A percentile compares a stretch with the other conserved stretches of the same genome.
Evolutionary conservation across 1,140 invertebrate genomes (phyloP).

Genomic region (Eriocheir sinensis): DNA sequence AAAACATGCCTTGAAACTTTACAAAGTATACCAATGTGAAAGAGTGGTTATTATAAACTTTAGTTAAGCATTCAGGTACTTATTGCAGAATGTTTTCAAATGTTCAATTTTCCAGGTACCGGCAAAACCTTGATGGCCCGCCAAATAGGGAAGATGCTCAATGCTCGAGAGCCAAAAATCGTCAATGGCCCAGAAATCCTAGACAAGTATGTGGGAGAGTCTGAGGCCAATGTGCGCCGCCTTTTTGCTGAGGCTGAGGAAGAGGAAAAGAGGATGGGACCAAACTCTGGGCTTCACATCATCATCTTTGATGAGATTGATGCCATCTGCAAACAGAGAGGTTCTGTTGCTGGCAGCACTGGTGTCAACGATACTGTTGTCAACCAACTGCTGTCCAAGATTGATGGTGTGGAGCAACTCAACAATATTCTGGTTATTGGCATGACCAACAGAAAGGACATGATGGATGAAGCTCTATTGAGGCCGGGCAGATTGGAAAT

Average conservation of each 20-base stretch:
- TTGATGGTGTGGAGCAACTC: slow-evolving; percentile 99
- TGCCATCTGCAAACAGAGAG: slow-evolving; percentile 99
- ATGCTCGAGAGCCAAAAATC: slow-evolving; percentile 99
- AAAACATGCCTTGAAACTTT: too few relatives aligned
- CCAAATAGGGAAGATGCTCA: slow-evolving; percentile 99
- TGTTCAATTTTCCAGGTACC: slow-evolving; percentile 99
- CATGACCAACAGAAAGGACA: slow-evolving; percentile 95
- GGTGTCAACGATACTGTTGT: slow-evolving; percentile 99
- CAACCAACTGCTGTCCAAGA: slow-evolving; percentile 98
- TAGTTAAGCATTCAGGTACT: too few relatives aligned
- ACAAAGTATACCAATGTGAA: too few relatives aligned
- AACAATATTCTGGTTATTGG: slow-evolving; percentile 99
- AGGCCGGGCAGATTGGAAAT: slow-evolving; percentile 98
- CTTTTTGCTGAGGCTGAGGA: slow-evolving; percentile 99
- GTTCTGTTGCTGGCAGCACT: slow-evolving; percentile 95
- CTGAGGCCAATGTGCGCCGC: slow-evolving; percentile 97
- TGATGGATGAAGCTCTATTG: slow-evolving; percentile 99
- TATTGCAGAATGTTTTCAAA: too few relatives aligned
- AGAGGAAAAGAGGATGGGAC: slow-evolving; percentile 95
- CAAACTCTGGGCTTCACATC: slow-evolving; percentile 98
- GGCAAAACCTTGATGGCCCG: slow-evolving; percentile 99
- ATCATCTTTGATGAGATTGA: slow-evolving; percentile 99
- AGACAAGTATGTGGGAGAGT: slow-evolving; percentile 99
- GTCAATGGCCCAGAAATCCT: slow-evolving; percentile 99
- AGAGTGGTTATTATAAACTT: too few relatives aligned